Base-by-base conservation (phyloP, 2,888 invertebrate species). In the Lepetodrilus schrolli region DNA sequence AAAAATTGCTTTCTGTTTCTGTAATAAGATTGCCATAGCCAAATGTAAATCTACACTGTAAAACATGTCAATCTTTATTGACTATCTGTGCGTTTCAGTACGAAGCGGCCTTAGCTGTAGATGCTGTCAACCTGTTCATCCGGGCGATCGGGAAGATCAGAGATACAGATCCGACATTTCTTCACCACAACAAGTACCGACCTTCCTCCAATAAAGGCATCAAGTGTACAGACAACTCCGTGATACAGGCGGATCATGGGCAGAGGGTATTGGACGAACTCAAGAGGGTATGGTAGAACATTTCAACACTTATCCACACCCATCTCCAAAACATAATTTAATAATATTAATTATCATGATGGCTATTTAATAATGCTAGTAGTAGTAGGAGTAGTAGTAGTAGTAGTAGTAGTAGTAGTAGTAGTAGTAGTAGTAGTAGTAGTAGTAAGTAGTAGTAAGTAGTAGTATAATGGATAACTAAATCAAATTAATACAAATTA, bases 81-180 rank as follows among this genome's bases (percentile, higher is more conserved):
- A 48, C 7, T 17, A 13, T 66, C 13, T 38, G 2, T 72, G 8
- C 37, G 30, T 66, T 73, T 8, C 81, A 85, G 85, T 84, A 80
- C 68, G 84, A 84, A 50, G 82, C 82, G 7, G 84, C 85, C 1
- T 66, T 85, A 26, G 80, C 82, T 7, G 82, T 80, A 0, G 85
- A 85, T 48, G 77, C 81, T 21, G 78, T 84, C 20, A 71, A 68
- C 3, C 74, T 83, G 34, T 82, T 84, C 48, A 78, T 74, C 7
- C 71, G 75, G 49, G 79, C 84, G 5, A 71, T 84, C 43, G 47
- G 51, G 1, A 65, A 71, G 20, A 76, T 82, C n/a, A 38, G 76
- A 17, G 38, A 38, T 23, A 43, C 66, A 7, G 76, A 82, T 26
- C 69, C 77, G 2, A 70, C 72, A 38, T 76, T 82, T 21, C 51